Base-by-base conservation (phyloP, 2,113 vertebrate genomes). In the Neolamprologus fasciatus region DNA sequence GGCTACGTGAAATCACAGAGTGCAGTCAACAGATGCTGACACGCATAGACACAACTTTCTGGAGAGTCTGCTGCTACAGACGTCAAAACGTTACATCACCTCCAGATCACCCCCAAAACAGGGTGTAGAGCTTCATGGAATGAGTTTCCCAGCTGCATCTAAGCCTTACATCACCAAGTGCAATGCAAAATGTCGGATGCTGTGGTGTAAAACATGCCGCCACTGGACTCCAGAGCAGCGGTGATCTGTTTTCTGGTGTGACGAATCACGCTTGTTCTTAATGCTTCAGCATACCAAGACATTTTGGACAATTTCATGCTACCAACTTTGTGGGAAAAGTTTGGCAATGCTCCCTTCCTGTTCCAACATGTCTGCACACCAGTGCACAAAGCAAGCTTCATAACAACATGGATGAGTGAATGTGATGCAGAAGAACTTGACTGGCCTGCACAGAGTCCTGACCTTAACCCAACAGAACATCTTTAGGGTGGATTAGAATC, bases 221-320 rank as follows among this genome's bases (percentile, higher is more conserved):
- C 33, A 68, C 61, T 37, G 61, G 19, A 37, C 33, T 37, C 33
- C 19, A 66, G 19, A 66, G 61, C 19, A 37, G 33, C 0, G 61
- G 61, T 1, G 4, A 68, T 68, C 33, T 68, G 61, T 37, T 68
- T 35, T 68, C 61, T 68, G 61, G 61, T 1, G 19, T 68, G 61
- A 37, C 3, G 0, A 68, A 37, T 37, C 61, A 66, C 7, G 0
- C 63, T 68, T 2, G 33, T 37, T 37, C 33, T 37, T 37, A 21
- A 68, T 37, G 10, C 1, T 37, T 66, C 61, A 66, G 33, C 4
- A 66, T 13, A 37, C 1, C 4, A 66, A 66, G 10, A 2, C 33
- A n/a, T 37, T 66, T 66, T 37, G 33, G 33, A 66, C 61, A 66
- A 37, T 37, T 66, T 66, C 0, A 66, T 66, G 33, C 17, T n/a